These are phyloP conservation scores for Gnatocerus cornutus DNA, from an alignment of 2,888 invertebrate species.

Conservation along the genomic window DNA sequence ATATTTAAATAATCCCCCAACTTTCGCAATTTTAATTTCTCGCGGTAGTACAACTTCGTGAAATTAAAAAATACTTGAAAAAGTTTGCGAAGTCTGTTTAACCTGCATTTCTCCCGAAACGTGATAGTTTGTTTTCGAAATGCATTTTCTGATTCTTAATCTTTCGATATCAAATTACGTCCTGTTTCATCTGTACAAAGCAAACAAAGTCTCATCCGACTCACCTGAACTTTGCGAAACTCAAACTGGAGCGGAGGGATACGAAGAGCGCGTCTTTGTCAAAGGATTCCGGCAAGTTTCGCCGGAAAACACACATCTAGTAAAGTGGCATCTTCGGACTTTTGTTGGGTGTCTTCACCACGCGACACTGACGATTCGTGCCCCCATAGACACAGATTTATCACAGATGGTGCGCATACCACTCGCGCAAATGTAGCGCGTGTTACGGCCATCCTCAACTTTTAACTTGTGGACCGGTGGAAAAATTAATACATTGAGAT, in stretches of 20 bases:
- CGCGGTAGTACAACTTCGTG: not conserved
- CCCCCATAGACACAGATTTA: constrained; percentile 47
- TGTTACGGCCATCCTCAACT: constrained; percentile 33
- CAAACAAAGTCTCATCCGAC: constrained; percentile 37
- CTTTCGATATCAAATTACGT: constrained; percentile 35
- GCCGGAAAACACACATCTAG: constrained; percentile 40
- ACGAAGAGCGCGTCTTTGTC: constrained; percentile 27
- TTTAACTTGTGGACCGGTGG: constrained; percentile 10
- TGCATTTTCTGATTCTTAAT: constrained; percentile 35
- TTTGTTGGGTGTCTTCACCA: constrained; percentile 41
- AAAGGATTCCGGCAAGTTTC: constrained; percentile 34
- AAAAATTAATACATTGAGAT: not conserved
- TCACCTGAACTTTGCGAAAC: constrained; percentile 42
- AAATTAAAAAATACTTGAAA: constrained; percentile 1
- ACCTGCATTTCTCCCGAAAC: not conserved
- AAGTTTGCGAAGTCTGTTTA: not conserved
- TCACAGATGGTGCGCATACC: constrained; percentile 42
- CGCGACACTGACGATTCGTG: constrained; percentile 48
- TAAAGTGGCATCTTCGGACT: constrained; percentile 26
- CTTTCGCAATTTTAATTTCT: too few species aligned
- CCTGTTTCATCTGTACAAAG: constrained; percentile 14
- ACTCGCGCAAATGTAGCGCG: constrained; percentile 50
- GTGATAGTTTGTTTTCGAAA: constrained; percentile 9
- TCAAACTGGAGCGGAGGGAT: constrained; percentile 28
- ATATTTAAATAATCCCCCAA: too few species aligned